Evolutionary conservation across 2,113 vertebrate species (phyloP).

Genomic region (Arenaria interpres): DNA sequence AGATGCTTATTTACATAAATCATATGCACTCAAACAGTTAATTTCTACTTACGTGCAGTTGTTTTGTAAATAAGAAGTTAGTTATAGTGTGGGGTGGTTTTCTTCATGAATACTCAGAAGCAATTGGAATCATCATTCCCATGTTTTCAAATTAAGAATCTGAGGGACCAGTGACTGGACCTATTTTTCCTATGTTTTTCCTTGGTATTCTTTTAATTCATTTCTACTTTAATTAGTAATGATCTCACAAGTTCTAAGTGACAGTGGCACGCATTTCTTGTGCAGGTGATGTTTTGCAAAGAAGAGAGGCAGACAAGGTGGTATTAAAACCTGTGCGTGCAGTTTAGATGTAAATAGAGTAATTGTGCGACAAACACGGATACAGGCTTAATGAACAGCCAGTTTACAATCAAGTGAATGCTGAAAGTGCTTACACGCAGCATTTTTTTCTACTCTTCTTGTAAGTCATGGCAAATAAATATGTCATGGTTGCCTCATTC

Average conservation of each 20-base stretch:
- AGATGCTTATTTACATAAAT: not conserved
- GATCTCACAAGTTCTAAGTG: not conserved
- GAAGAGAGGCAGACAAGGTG: not conserved
- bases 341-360: not conserved
- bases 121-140: not conserved
- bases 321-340: not conserved
- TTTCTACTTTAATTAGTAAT: not conserved
- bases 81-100: not conserved
- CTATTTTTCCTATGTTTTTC: not conserved
- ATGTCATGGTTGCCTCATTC: not conserved
- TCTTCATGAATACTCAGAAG: not conserved
- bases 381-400: rapidly evolving
- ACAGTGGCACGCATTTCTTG: not conserved
- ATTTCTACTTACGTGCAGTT: not conserved
- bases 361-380: too few relatives aligned
- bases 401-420: not conserved
- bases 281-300: not conserved
- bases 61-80: not conserved
- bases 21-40: not conserved
- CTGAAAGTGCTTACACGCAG: rapidly evolving
- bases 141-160: not conserved
- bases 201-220: not conserved
- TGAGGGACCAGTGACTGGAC: not conserved
- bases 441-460: not conserved
- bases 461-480: not conserved